Evolutionary conservation across 1,140 invertebrate species (phyloP).

Genomic region (Nephotettix cincticeps): DNA sequence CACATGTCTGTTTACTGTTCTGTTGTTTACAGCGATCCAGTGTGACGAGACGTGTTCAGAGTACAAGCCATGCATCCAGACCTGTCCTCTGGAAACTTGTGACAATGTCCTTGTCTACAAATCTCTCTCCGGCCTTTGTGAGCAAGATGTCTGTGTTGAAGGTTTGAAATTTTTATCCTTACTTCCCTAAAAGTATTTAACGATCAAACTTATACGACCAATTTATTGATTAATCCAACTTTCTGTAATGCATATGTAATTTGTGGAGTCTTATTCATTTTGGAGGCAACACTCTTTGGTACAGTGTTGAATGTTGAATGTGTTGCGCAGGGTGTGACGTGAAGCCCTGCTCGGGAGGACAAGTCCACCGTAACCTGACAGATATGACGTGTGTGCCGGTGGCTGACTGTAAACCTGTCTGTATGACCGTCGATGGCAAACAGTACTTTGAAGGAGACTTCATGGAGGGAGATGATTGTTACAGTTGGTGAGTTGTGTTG

Average conservation of each 20-base stretch:
- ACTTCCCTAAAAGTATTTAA: too few relatives aligned
- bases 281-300: too few relatives aligned
- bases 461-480: constrained; percentile 70
- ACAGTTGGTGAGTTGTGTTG: constrained; percentile 67
- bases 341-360: constrained; percentile 67
- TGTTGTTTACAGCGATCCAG: constrained; percentile 81
- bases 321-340: constrained; percentile 63
- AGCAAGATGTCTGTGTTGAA: constrained; percentile 74
- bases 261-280: too few relatives aligned
- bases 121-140: constrained; percentile 57
- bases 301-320: too few relatives aligned
- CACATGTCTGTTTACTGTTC: too few relatives aligned
- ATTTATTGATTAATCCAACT: too few relatives aligned
- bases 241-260: too few relatives aligned
- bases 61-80: constrained; percentile 77
- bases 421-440: constrained; percentile 63
- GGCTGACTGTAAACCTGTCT: constrained; percentile 66
- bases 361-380: constrained; percentile 68
- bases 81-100: constrained; percentile 81
- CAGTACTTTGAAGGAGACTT: constrained; percentile 74
- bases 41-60: constrained; percentile 75
- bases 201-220: too few relatives aligned
- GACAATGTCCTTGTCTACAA: constrained; percentile 57
- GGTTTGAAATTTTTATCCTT: too few relatives aligned
- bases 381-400: constrained; percentile 71